A percentile compares a stretch with the other conserved stretches of the same genome.
Conservation (phyloP, 2,113 vertebrate genomes). For the Corythornis vintsioides region DNA sequence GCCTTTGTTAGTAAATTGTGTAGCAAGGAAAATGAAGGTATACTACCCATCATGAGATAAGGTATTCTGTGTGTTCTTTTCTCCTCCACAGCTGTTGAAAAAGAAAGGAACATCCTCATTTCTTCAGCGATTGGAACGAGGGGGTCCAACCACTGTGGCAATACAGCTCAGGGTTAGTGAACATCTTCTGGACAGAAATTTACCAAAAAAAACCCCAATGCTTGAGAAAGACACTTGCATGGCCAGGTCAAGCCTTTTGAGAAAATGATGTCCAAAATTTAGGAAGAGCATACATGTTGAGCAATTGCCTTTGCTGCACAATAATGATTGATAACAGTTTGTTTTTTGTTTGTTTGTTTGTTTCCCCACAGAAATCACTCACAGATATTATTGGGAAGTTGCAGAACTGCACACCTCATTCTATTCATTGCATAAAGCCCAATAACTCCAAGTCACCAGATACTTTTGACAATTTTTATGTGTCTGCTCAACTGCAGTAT, state of each 20-base stretch:
- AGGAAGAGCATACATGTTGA: background rate
- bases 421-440: slow-evolving; percentile 90
- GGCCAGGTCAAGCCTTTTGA: background rate
- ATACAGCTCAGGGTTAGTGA: slow-evolving; percentile 87
- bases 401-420: slow-evolving; percentile 84
- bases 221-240: background rate
- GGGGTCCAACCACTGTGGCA: slow-evolving; percentile 84
- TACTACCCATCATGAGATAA: background rate
- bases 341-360: background rate
- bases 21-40: background rate
- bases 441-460: slow-evolving; percentile 82
- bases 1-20: background rate
- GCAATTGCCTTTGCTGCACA: background rate
- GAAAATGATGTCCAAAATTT: background rate
- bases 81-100: slow-evolving; percentile 83
- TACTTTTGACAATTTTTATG: slow-evolving; percentile 87
- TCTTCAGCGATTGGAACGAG: slow-evolving; percentile 84
- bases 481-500: slow-evolving; percentile 92
- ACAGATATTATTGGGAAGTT: slow-evolving; percentile 87
- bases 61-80: background rate
- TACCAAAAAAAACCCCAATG: background rate
- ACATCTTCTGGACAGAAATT: background rate
- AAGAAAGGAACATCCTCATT: slow-evolving; percentile 90
- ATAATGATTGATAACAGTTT: background rate
- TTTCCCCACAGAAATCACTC: slow-evolving; percentile 82